Evolutionary conservation across 2,797 vertebrate species (phyloP).

Genomic region (Alectoris magna): DNA sequence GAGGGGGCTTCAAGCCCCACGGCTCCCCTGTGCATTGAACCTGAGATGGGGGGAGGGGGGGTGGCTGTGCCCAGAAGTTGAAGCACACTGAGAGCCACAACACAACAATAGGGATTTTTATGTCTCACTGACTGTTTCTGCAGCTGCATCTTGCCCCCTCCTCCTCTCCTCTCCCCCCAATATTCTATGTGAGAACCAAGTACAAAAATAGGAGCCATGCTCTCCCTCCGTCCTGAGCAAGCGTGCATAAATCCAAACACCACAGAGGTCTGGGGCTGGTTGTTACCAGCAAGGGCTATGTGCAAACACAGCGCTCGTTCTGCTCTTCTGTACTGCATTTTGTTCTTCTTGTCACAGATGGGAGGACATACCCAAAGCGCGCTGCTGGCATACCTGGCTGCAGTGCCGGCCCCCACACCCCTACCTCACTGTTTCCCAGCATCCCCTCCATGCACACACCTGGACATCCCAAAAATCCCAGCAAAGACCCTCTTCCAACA

Average conservation of each 20-base stretch:
- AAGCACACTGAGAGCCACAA: constrained; percentile 23
- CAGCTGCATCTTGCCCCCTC: constrained; percentile 60
- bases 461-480: background rate
- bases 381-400: background rate
- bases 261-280: background rate
- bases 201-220: background rate
- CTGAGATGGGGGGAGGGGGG: constrained; percentile 50
- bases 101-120: constrained; percentile 60
- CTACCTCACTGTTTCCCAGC: background rate
- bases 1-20: constrained; percentile 39
- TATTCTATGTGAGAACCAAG: constrained; percentile 53
- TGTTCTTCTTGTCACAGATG: fast-evolving
- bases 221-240: background rate
- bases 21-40: constrained; percentile 44
- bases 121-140: constrained; percentile 63
- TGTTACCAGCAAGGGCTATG: background rate
- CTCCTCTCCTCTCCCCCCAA: background rate
- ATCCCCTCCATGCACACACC: background rate
- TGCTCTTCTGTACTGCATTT: background rate
- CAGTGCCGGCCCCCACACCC: fast-evolving
- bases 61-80: constrained; percentile 57
- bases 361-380: background rate
- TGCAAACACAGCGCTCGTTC: background rate
- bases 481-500: background rate
- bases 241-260: background rate